phyloP scores from a whole-genome alignment of 2,797 vertebrate species.

The Phoxinus dragarum region DNA sequence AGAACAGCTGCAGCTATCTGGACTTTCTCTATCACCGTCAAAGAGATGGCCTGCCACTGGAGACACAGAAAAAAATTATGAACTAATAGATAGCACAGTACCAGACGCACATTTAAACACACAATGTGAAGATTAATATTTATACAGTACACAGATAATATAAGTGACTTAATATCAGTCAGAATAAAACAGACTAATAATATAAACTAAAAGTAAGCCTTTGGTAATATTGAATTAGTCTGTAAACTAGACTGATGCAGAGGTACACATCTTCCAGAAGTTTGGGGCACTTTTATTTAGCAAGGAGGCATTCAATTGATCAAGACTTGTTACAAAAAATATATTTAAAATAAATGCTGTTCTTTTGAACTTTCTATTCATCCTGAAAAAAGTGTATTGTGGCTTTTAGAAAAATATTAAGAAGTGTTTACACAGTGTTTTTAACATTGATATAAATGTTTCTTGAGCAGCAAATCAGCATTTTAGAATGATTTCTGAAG shows the following conservation, averaged over 20 bases:
- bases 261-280: neutral
- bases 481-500: neutral
- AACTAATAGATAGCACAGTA: neutral
- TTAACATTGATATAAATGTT: neutral
- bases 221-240: neutral
- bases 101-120: neutral
- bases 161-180: neutral
- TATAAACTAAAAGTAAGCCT: neutral
- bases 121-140: neutral
- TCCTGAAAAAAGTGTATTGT: neutral
- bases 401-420: neutral
- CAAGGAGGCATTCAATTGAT: neutral
- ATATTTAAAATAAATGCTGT: neutral
- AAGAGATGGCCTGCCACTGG: constrained; percentile 91
- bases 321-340: no score
- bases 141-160: neutral
- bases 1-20: constrained; percentile 89
- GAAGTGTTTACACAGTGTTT: neutral
- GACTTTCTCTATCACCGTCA: constrained; percentile 91
- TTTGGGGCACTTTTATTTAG: neutral
- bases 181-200: neutral
- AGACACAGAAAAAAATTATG: neutral
- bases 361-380: neutral
- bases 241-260: neutral
- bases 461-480: neutral